Conservation (phyloP, 2,797 vertebrate genomes). For the Picus viridis region DNA sequence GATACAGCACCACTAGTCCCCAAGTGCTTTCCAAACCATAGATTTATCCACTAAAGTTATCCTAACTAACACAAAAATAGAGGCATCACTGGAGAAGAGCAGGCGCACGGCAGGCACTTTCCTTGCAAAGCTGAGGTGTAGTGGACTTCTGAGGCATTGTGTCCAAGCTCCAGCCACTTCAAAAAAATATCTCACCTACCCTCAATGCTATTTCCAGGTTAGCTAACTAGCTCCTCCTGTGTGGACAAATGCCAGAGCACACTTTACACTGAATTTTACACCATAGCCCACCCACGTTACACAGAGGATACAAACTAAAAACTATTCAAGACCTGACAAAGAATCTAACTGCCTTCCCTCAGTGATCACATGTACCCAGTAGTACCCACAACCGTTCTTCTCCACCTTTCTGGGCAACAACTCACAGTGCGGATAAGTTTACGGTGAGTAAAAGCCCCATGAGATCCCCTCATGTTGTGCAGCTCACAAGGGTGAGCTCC, state of each 20-base stretch:
- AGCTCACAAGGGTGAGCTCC: neutral
- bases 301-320: neutral
- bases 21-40: neutral
- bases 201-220: neutral
- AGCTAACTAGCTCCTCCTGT: neutral
- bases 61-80: no score
- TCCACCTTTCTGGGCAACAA: neutral
- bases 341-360: neutral
- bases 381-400: neutral
- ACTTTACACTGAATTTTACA: neutral
- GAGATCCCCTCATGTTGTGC: neutral
- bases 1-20: neutral
- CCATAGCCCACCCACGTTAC: accelerated
- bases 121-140: neutral
- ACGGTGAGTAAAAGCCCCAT: neutral
- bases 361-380: neutral
- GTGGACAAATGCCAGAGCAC: neutral
- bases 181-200: neutral
- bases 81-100: neutral
- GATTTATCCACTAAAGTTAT: neutral
- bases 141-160: neutral
- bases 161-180: neutral
- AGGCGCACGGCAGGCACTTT: neutral
- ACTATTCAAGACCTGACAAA: neutral
- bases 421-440: neutral